These are phyloP conservation scores for Hemiprocne comata DNA, from an alignment of 2,113 vertebrate genomes.

Conservation along the genomic window DNA sequence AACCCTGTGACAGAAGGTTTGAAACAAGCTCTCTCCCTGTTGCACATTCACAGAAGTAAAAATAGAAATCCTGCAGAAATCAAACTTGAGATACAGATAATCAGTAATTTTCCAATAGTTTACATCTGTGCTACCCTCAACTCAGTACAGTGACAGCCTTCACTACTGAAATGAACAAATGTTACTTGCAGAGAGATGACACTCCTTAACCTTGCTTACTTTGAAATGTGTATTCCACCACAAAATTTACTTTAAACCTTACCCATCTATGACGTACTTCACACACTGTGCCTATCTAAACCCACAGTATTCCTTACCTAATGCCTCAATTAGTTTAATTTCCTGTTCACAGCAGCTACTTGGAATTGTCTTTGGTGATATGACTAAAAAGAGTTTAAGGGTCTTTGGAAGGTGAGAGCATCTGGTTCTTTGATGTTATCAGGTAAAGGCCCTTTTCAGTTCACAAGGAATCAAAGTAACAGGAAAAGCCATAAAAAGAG, in stretches of 20 bases:
- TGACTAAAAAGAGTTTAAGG: fast-evolving
- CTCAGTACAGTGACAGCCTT: not conserved
- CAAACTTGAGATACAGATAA: not conserved
- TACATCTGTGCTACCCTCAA: not conserved
- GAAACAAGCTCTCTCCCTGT: not conserved
- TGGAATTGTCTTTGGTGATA: not conserved
- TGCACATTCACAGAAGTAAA: not conserved
- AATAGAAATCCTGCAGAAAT: not conserved
- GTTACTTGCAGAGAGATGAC: not conserved
- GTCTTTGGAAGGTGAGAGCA: not conserved
- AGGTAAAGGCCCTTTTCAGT: not conserved
- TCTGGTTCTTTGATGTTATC: fast-evolving
- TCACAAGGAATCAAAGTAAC: not conserved
- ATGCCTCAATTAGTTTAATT: not conserved
- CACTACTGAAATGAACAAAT: not conserved
- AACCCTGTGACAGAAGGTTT: not conserved
- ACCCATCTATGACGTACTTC: not conserved
- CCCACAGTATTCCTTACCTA: not conserved
- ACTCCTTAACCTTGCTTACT: not conserved
- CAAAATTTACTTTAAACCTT: not conserved
- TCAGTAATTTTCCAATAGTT: not conserved
- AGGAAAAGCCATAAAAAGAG: not conserved
- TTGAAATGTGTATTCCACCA: not conserved
- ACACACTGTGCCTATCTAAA: not conserved
- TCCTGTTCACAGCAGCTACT: not conserved